A percentile compares a stretch with the other conserved stretches of the same genome.
phyloP scores from a whole-genome alignment of 2,113 vertebrate genomes.

The Pogona vitticeps region DNA sequence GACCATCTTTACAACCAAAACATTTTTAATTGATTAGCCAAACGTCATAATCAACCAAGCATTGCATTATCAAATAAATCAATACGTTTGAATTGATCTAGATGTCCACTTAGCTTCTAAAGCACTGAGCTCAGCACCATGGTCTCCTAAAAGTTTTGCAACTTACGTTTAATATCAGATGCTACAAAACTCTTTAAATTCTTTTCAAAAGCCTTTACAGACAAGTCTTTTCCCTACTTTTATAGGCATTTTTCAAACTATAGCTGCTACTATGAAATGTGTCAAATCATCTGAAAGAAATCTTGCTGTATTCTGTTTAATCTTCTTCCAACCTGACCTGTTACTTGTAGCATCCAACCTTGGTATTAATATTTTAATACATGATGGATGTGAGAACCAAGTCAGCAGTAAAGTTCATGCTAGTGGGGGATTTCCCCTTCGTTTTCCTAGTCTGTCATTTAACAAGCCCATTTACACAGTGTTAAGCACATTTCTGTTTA shows the following conservation, averaged over 20 bases:
- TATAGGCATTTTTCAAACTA: constrained; percentile 31
- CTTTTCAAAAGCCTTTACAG: constrained; percentile 11
- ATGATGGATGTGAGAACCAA: constrained; percentile 43
- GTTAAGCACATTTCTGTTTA: constrained; percentile 5
- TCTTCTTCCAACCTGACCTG: constrained; percentile 49
- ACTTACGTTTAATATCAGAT: neutral
- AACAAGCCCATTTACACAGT: constrained; percentile 35
- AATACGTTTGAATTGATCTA: neutral
- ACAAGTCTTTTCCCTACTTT: neutral
- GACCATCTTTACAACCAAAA: neutral
- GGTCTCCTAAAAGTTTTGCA: neutral
- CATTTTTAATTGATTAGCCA: neutral
- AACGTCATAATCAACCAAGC: neutral
- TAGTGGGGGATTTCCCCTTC: neutral
- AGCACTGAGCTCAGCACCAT: neutral
- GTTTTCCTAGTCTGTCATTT: constrained; percentile 24
- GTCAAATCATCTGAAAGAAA: constrained; percentile 24
- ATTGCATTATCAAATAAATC: neutral
- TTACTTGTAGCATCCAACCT: constrained; percentile 54
- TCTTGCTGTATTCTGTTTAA: constrained; percentile 42
- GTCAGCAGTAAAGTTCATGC: constrained; percentile 41
- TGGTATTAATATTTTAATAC: constrained; percentile 68
- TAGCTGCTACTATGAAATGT: constrained; percentile 19
- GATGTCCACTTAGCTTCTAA: neutral
- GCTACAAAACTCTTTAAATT: neutral